Conservation (phyloP, 2,113 vertebrate species). For the Cyanoramphus novaezelandiae region DNA sequence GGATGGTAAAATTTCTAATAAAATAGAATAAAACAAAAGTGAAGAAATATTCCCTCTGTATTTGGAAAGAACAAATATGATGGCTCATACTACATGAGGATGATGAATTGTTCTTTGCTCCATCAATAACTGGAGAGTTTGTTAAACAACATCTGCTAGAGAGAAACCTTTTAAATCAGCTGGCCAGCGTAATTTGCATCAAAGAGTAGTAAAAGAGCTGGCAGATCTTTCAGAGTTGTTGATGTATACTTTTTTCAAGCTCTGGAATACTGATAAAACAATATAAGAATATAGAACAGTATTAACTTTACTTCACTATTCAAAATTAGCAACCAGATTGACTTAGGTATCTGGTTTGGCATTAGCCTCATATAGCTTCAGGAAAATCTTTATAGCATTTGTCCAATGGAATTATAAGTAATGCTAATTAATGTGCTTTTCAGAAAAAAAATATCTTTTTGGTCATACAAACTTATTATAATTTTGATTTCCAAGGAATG, state of each 20-base stretch:
- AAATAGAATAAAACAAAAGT: not conserved
- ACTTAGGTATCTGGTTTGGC: not conserved
- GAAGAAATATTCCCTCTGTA: not conserved
- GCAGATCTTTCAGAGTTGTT: not conserved
- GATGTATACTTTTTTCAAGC: not conserved
- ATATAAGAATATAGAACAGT: not conserved
- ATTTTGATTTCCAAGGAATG: not conserved
- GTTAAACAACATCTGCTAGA: not conserved
- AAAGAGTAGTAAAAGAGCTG: not conserved
- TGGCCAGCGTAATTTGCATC: not conserved
- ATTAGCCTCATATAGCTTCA: not conserved
- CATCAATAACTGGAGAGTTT: not conserved
- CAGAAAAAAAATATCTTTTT: not conserved
- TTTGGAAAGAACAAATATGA: not conserved
- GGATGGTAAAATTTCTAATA: not conserved
- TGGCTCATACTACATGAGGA: not conserved
- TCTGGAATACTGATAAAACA: not conserved
- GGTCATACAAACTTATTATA: not conserved
- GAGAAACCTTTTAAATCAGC: not conserved
- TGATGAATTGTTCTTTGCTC: not conserved
- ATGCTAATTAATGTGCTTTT: not conserved
- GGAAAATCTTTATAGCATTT: not conserved
- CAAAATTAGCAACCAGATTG: not conserved
- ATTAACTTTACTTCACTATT: not conserved
- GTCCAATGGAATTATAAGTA: not conserved